phyloP scores from a whole-genome alignment of 64 coral and sea anemone genomes.

The Dendrophyllia cribrosa region DNA sequence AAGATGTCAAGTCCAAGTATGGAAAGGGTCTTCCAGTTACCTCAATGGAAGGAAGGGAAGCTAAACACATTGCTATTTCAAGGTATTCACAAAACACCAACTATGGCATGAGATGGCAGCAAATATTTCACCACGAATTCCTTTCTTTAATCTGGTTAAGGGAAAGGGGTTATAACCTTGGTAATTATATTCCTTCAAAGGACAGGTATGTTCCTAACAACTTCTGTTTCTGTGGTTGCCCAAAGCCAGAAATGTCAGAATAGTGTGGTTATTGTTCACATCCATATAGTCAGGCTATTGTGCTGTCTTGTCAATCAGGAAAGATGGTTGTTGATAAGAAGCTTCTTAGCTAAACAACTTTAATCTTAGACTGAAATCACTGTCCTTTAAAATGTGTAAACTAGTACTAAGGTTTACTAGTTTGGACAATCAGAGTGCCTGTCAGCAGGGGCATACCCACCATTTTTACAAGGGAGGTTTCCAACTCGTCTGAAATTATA shows the following conservation, averaged over 20 bases:
- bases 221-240: conserved; percentile 11
- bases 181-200: background rate
- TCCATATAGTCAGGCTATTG: background rate
- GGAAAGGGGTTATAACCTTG: background rate
- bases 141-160: no score
- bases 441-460: no score
- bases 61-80: conserved; percentile 52
- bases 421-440: no score
- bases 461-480: no score
- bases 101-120: conserved; percentile 30
- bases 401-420: no score
- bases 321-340: background rate
- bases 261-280: conserved; percentile 18
- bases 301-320: no score
- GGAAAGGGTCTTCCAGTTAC: conserved; percentile 35
- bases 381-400: no score
- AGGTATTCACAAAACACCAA: conserved; percentile 53
- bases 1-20: conserved; percentile 55
- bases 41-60: conserved; percentile 66
- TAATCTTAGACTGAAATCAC: no score
- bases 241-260: conserved; percentile 22
- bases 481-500: no score
- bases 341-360: no score
- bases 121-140: conserved; percentile 2
- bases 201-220: conserved; percentile 14